Evolutionary conservation across 2,888 invertebrate genomes (phyloP), one percentile per base, ranked within the genome.

Genomic region (Cabera pusaria): DNA sequence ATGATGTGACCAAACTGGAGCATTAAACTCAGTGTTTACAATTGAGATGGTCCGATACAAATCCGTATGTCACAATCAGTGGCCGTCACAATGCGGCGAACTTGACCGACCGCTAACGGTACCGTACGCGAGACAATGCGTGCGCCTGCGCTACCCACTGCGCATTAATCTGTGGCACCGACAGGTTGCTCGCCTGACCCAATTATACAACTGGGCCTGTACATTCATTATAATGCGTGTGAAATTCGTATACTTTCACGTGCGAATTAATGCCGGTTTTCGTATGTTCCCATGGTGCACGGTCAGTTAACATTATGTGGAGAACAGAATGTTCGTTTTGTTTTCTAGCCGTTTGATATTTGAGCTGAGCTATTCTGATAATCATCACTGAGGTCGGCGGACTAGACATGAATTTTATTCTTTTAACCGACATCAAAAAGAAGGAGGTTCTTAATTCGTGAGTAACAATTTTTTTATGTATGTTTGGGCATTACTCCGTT

Each of bases 121-220:
- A 84, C 72, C 18, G 65, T 58, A 63, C 65, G 65, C 76, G 68
- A 83, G 75, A 84, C 85, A 85, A 87, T 84, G 84, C 83, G 84
- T 80, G 81, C 69, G 74, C 76, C 72, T 67, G 57, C 59, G 61
- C 34, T 33, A 35, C 25, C 5, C 26, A 36, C 41, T 36, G 1
- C 14, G 3, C 19, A 31, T 22, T 36, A 42, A 31, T 42, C 41
- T 42, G 41, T 42, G 41, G 18, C 22, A 7, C 62, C 71, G 63
- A 70, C 87, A 86, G 88, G 86, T 86, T 86, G 84, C 81, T 82
- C 82, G 82, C 64, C 77, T 86, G 84, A 87, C 88, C 86, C 73
- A 87, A 87, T 86, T 86, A 85, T 80, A 64, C 62, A 77, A 82
- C 75, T 82, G 71, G 82, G 81, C 67, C 14, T 14, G 4, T 76